phyloP scores from a whole-genome alignment of 2,113 vertebrate genomes.

The Caranx melampygus region DNA sequence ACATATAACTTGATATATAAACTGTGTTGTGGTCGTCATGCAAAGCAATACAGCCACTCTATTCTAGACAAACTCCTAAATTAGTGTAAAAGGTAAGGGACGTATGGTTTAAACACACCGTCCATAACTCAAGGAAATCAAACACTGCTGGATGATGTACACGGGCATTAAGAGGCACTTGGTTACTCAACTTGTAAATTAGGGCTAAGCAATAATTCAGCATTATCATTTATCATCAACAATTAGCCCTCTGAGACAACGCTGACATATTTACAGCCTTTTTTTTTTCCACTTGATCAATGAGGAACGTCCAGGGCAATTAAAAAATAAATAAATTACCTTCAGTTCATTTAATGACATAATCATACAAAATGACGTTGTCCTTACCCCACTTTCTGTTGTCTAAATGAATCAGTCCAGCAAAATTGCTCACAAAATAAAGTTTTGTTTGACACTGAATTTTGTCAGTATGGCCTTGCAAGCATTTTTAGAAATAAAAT shows the following conservation, averaged over 20 bases:
- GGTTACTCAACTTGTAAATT: neutral
- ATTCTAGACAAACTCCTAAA: neutral
- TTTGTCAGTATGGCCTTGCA: neutral
- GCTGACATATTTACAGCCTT: neutral
- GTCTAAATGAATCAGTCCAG: neutral
- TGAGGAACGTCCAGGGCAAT: neutral
- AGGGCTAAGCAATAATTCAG: neutral
- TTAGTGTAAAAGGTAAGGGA: neutral
- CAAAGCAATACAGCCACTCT: neutral
- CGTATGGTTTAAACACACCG: neutral
- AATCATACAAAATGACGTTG: neutral
- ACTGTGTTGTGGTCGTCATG: neutral
- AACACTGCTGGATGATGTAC: neutral
- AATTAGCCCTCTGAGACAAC: neutral
- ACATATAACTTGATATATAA: slow-evolving; percentile 4
- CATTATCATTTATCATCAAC: neutral
- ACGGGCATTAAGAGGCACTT: neutral
- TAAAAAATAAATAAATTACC: neutral
- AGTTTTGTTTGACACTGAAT: neutral
- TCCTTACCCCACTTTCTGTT: neutral
- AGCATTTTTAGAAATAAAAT: neutral
- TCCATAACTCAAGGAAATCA: neutral
- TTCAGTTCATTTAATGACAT: neutral
- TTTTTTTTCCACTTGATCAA: neutral
- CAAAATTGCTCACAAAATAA: neutral